A percentile compares a stretch with the other conserved stretches of the same genome.
phyloP scores from a whole-genome alignment of 2,797 vertebrate genomes.

The Moxostoma hubbsi region DNA sequence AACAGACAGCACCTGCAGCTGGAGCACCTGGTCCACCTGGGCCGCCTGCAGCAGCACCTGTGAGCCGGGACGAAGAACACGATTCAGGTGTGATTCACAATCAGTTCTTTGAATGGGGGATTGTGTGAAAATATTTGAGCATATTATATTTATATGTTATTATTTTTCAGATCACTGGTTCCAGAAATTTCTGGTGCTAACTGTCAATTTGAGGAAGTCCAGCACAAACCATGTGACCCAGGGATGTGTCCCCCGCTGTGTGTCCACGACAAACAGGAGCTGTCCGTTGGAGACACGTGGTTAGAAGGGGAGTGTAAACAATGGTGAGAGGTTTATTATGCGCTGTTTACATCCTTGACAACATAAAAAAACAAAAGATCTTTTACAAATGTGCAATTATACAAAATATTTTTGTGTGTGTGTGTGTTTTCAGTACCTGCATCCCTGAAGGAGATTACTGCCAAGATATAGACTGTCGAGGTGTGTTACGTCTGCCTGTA shows the following conservation, averaged over 20 bases:
- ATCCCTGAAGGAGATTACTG: conserved; percentile 88
- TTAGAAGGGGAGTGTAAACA: conserved; percentile 84
- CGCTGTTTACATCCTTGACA: no score
- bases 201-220: conserved; percentile 83
- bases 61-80: conserved; percentile 77
- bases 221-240: conserved; percentile 79
- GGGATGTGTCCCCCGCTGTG: conserved; percentile 84
- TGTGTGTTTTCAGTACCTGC: conserved; percentile 79
- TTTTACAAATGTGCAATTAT: background rate
- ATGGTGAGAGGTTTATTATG: conserved; percentile 74
- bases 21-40: conserved; percentile 91
- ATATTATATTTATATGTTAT: background rate
- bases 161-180: conserved; percentile 76
- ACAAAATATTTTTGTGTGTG: background rate
- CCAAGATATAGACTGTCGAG: conserved; percentile 80
- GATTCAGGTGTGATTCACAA: conserved; percentile 78
- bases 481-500: conserved; percentile 66
- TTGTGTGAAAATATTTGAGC: no score
- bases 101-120: no score
- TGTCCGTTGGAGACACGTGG: conserved; percentile 84
- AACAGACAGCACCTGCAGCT: conserved; percentile 71
- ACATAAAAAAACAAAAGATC: no score
- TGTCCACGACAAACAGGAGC: conserved; percentile 70
- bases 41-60: conserved; percentile 84
- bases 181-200: conserved; percentile 69